These are phyloP conservation scores for Callocephalon fimbriatum DNA, from an alignment of 2,113 vertebrate genomes.

Conservation along the genomic window DNA sequence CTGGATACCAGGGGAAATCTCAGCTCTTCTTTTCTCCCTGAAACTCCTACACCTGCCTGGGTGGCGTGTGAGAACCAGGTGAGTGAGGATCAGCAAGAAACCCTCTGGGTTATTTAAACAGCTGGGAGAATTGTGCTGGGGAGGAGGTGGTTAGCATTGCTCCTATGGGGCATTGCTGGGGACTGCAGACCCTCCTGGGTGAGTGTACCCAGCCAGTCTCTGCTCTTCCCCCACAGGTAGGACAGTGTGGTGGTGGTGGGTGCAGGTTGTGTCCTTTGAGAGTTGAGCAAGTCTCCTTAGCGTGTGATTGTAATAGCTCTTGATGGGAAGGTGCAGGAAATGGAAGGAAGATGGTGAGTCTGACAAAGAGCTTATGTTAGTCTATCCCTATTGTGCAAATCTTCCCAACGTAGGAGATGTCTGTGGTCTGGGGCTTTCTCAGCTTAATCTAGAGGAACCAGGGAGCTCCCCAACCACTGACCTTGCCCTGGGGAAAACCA, in stretches of 20 bases:
- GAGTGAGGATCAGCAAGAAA: neutral
- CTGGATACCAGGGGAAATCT: neutral
- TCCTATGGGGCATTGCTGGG: fast-evolving
- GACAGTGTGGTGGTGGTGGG: neutral
- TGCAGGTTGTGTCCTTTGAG: neutral
- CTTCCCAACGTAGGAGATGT: neutral
- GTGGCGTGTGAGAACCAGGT: neutral
- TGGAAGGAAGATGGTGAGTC: neutral
- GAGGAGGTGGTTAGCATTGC: neutral
- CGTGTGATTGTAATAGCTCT: neutral
- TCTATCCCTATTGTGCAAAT: neutral
- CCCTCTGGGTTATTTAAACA: no score
- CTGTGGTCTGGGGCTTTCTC: neutral
- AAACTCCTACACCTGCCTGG: neutral
- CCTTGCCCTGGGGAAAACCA: neutral
- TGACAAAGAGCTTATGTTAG: fast-evolving
- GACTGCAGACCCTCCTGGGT: neutral
- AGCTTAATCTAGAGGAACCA: neutral
- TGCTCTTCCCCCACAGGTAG: neutral
- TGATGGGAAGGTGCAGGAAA: neutral
- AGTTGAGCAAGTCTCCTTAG: neutral
- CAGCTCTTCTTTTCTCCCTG: neutral
- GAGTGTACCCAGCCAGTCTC: fast-evolving
- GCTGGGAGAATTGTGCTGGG: neutral
- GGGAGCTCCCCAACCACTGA: neutral